Conservation (phyloP, 2,113 vertebrate species). For the Peromyscus maniculatus region DNA sequence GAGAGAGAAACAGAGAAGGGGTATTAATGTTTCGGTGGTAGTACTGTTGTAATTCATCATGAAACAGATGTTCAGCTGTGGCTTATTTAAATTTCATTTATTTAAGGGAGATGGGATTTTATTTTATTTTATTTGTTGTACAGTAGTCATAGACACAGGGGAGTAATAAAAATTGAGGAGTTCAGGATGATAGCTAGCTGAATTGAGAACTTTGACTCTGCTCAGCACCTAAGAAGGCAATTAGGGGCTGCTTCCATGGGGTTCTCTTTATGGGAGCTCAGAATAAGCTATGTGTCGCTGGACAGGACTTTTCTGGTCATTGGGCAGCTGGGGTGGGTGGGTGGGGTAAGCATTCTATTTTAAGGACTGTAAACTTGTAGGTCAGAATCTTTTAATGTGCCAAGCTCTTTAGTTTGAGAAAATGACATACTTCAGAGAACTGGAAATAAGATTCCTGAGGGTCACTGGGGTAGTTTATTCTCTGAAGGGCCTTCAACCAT, state of each 20-base stretch:
- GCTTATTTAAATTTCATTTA: background rate
- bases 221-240: background rate
- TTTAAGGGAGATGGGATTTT: background rate
- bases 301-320: background rate
- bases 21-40: background rate
- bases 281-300: background rate
- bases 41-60: background rate
- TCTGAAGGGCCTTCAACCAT: background rate
- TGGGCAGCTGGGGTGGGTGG: background rate
- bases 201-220: background rate
- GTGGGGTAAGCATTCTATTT: background rate
- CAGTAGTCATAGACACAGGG: background rate
- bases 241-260: background rate
- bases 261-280: background rate
- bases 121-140: slow-evolving; percentile 21
- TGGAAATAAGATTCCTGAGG: background rate
- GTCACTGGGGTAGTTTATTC: background rate
- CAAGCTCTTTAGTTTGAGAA: background rate
- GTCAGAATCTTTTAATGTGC: background rate
- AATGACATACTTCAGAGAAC: background rate
- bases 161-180: background rate
- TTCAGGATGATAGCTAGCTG: background rate
- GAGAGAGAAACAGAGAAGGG: background rate
- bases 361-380: background rate
- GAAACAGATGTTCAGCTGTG: background rate